phyloP scores from a whole-genome alignment of 1,140 invertebrate genomes.

The Lepidurus apus region DNA sequence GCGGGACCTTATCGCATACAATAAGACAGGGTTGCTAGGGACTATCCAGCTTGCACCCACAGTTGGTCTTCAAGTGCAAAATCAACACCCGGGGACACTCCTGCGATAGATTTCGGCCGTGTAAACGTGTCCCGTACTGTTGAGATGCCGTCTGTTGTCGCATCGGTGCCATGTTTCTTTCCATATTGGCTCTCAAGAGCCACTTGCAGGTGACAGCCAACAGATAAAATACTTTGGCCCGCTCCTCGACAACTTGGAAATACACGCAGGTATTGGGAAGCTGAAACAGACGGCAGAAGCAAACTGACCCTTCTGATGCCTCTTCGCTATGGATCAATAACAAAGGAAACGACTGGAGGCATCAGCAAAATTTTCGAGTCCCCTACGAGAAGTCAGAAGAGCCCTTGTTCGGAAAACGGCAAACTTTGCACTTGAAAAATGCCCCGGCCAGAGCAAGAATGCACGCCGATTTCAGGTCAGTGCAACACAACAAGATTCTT shows the following conservation, averaged over 20 bases:
- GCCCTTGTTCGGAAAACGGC: constrained; percentile 4
- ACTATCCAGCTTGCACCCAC: background rate
- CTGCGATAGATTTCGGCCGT: background rate
- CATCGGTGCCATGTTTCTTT: constrained; percentile 15
- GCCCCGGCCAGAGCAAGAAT: background rate
- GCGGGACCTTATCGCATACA: background rate
- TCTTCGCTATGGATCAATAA: constrained; percentile 7
- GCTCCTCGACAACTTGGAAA: background rate
- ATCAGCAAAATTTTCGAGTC: background rate
- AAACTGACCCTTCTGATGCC: background rate
- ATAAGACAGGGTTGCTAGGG: background rate
- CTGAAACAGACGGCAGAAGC: background rate
- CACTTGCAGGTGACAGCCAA: constrained; percentile 17
- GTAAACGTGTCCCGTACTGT: constrained; percentile 8
- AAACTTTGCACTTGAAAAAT: background rate
- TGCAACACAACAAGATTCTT: constrained; percentile 16
- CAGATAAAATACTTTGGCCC: background rate
- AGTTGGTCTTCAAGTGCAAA: constrained; percentile 15
- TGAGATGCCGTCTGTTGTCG: constrained; percentile 21
- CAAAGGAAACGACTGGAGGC: background rate
- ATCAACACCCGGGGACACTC: background rate
- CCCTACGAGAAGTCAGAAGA: background rate
- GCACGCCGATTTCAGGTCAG: background rate
- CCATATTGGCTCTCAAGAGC: constrained; percentile 15
- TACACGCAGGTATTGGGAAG: background rate